These are phyloP conservation scores for Chaetorhynchus papuensis DNA, from an alignment of 2,113 vertebrate species.

Conservation along the genomic window DNA sequence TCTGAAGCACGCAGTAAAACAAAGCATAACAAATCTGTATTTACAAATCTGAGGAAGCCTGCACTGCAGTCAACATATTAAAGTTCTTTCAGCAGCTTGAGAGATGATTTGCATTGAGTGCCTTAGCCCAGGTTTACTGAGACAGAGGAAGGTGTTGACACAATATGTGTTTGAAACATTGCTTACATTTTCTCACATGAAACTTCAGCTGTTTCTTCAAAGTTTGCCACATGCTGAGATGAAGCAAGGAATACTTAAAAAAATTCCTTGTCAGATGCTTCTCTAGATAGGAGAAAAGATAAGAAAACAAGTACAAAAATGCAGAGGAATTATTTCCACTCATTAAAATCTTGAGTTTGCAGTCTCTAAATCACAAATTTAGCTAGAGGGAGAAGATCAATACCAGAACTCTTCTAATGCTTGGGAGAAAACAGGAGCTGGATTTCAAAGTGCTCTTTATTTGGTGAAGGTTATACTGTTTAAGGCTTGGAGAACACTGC, in stretches of 20 bases:
- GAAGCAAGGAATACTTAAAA: not conserved
- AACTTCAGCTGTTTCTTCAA: not conserved
- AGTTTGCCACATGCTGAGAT: not conserved
- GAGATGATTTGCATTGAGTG: not conserved
- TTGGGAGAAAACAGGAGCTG: not conserved
- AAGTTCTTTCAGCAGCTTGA: not conserved
- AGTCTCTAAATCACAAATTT: not conserved
- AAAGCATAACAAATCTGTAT: conserved; percentile 39
- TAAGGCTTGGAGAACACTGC: not conserved
- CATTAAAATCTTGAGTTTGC: not conserved
- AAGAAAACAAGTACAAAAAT: not conserved
- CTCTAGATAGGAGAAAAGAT: not conserved
- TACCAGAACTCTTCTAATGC: not conserved
- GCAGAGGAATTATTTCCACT: not conserved
- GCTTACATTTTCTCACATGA: not conserved
- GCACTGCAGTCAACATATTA: conserved; percentile 1
- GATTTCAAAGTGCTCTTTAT: not conserved
- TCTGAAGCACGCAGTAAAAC: not conserved
- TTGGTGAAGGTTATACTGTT: not conserved
- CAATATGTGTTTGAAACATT: not conserved
- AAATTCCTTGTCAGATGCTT: not conserved
- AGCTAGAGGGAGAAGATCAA: not conserved
- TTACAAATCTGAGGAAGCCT: conserved; percentile 24
- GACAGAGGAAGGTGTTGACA: conserved; percentile 8
- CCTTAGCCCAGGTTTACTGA: not conserved